Percentiles rank a stretch among this genome's conserved stretches.
phyloP scores from a whole-genome alignment of 2,113 vertebrate species.

The Seriola aureovittata region DNA sequence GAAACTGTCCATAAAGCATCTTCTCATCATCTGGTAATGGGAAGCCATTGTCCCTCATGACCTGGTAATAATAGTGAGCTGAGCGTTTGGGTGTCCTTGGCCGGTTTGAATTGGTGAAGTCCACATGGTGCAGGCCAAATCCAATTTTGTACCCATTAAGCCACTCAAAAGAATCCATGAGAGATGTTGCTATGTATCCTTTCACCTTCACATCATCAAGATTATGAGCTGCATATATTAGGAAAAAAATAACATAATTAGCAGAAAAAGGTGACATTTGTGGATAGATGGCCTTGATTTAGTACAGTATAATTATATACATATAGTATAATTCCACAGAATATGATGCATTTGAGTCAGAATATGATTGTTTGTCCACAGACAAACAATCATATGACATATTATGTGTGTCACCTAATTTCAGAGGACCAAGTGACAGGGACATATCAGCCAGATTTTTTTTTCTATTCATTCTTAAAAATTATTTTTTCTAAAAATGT shows the following conservation, averaged over 20 bases:
- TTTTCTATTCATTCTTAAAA: no score
- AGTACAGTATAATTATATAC: no score
- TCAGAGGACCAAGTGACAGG: no score
- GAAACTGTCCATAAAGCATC: conserved; percentile 24
- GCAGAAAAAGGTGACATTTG: background rate
- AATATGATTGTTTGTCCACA: no score
- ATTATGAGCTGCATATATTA: conserved; percentile 16
- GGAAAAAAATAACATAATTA: background rate
- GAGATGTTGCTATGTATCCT: conserved; percentile 40
- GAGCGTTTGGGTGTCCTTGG: conserved; percentile 42
- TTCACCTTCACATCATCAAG: conserved; percentile 35
- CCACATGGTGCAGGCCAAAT: conserved; percentile 35
- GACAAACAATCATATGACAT: no score
- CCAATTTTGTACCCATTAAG: conserved; percentile 20
- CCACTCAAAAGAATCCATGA: conserved; percentile 55
- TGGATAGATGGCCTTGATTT: background rate
- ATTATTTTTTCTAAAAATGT: background rate
- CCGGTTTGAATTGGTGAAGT: conserved; percentile 10
- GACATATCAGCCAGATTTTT: no score
- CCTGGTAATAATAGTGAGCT: conserved; percentile 37
- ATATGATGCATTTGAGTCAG: background rate
- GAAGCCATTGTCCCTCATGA: conserved; percentile 44
- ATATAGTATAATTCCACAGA: background rate
- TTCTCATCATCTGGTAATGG: conserved; percentile 35
- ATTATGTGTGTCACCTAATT: no score